Evolutionary conservation across 2,113 vertebrate genomes (phyloP).

Genomic region (Martes martes): DNA sequence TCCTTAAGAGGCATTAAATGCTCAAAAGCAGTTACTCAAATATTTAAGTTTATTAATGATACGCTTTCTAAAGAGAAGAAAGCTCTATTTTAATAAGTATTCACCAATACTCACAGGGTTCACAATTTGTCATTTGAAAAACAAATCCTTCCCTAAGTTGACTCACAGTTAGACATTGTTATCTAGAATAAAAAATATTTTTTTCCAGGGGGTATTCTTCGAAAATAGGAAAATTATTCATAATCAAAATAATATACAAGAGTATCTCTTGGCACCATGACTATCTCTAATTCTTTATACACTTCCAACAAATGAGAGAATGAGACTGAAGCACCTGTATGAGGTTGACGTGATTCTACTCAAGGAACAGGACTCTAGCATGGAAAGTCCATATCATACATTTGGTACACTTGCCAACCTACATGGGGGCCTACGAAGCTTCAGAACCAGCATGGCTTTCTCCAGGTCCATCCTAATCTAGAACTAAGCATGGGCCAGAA

Average conservation of each 20-base stretch:
- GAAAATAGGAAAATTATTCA: slow-evolving; percentile 6
- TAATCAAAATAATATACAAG: neutral
- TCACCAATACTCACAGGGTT: neutral
- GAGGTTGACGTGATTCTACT: neutral
- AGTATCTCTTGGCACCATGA: neutral
- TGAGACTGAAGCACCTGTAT: neutral
- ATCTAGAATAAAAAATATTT: neutral
- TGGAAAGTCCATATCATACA: neutral
- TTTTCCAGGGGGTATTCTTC: neutral
- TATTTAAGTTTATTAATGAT: neutral
- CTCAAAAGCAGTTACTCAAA: neutral
- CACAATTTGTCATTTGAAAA: neutral
- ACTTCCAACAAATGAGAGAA: neutral
- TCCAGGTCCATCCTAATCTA: neutral
- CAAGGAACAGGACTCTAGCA: neutral
- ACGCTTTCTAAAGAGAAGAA: neutral
- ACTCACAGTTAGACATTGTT: neutral
- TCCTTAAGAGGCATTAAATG: neutral
- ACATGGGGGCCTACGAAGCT: neutral
- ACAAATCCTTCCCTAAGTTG: neutral
- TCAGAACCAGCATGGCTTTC: neutral
- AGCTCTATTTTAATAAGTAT: neutral
- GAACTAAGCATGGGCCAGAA: neutral
- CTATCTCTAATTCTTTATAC: neutral
- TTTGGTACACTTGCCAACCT: neutral